Conservation (phyloP, 1,140 invertebrate species). For the Habropoda laboriosa region DNA sequence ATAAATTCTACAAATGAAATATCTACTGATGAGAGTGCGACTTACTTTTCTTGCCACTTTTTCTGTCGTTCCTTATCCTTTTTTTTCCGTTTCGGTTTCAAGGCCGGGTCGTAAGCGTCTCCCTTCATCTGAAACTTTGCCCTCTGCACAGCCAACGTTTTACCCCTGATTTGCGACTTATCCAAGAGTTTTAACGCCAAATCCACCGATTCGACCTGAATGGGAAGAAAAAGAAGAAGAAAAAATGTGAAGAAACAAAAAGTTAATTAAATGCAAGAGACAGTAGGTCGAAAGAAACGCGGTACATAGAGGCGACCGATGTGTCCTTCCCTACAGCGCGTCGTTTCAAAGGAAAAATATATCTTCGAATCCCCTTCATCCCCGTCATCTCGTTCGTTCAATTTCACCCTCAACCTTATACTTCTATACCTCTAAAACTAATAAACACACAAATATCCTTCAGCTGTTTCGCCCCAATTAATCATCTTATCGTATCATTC, state of each 20-base stretch:
- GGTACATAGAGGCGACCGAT: background rate
- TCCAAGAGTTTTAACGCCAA: constrained; percentile 96
- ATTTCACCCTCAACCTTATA: too few species aligned
- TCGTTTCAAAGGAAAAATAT: too few species aligned
- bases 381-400: too few species aligned
- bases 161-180: constrained; percentile 90
- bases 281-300: background rate
- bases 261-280: background rate
- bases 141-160: constrained; percentile 93
- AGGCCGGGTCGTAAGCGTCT: constrained; percentile 92
- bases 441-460: too few species aligned
- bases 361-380: background rate
- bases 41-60: constrained; percentile 95
- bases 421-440: too few species aligned
- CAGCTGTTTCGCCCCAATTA: too few species aligned
- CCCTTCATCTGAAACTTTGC: constrained; percentile 98
- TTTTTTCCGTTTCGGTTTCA: constrained; percentile 96
- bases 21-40: constrained; percentile 41
- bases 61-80: constrained; percentile 95
- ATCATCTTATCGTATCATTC: too few species aligned
- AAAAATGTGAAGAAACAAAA: background rate
- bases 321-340: background rate
- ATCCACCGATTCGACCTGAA: constrained; percentile 95
- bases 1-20: background rate
- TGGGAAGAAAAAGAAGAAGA: constrained; percentile 60